Base-by-base conservation (phyloP, 2,888 invertebrate genomes). In the Alviniconcha strummeri region DNA sequence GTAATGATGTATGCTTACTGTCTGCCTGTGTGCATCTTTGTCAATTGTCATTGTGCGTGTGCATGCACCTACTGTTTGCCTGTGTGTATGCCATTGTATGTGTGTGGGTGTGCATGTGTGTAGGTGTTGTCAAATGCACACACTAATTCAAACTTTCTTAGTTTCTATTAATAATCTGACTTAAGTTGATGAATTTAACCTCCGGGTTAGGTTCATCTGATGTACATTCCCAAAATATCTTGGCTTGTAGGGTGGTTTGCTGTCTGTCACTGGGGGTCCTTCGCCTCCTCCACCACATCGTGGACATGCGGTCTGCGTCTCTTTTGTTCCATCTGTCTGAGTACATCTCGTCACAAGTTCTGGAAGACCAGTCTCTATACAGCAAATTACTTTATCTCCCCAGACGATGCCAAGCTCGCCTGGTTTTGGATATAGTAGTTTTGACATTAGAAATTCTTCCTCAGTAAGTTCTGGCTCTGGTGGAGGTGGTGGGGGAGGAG, bases 341-440 rank as follows among this genome's bases (percentile, higher is more conserved):
- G 82, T 75, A 7, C 11, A 52, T 60, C 57, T 76, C 56, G 75
- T 55, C 1, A 75, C 52, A 17, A 82, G 82, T 54, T 82, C 82
- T n/a, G 82, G 82, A 8, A 64, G 60, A 17, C 54, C 75, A 9
- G 60, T 67, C 15, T 76, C 82, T 57, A 81, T 13, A 52, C 71
- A 71, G 19, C 57, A 72, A 54, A 81, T 60, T 11, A 82, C 17
- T 82, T 82, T 82, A n/a, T 82, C 76, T 52, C 82, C 82, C 82
- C 82, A 82, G 11, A 82, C 75, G 67, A 82, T 82, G 17, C 82
- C 82, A 17, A 82, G 75, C 67, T 82, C 74, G 8, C 76, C 76
- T 64, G 82, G 75, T 52, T 74, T 74, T 8, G 82, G 75, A 82
- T 64, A 75, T 54, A 75, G 60, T 1, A 67, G 52, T 52, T 60